These are phyloP conservation scores for Phylloscopus whistleri DNA, from an alignment of 2,113 vertebrate species.

Conservation along the genomic window DNA sequence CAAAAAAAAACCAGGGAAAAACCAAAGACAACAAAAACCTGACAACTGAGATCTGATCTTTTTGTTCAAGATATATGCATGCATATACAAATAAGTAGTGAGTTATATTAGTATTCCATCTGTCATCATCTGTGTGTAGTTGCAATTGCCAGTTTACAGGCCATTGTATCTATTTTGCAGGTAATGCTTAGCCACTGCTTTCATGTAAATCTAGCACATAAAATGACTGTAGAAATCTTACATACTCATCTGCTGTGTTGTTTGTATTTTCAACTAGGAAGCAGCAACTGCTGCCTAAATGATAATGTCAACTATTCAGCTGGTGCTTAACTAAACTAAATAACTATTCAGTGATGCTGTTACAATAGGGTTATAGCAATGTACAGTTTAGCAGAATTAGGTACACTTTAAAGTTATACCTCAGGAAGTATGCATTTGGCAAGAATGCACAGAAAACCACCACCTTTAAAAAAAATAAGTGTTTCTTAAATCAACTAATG, in stretches of 20 bases:
- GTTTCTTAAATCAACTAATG: background rate
- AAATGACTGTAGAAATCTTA: background rate
- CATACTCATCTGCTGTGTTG: background rate
- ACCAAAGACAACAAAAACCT: background rate
- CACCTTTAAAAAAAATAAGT: background rate
- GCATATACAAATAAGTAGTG: background rate
- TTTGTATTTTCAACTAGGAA: background rate
- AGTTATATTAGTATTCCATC: background rate
- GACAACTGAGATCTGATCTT: background rate
- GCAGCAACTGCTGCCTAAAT: background rate
- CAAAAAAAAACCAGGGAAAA: background rate
- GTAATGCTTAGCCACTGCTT: background rate
- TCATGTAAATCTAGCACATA: background rate
- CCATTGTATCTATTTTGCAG: background rate
- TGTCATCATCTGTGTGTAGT: background rate
- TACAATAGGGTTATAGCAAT: background rate
- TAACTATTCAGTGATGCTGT: background rate
- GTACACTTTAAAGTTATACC: background rate
- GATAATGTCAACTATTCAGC: background rate
- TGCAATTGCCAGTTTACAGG: background rate
- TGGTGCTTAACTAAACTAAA: background rate
- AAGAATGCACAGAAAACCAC: background rate
- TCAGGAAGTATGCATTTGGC: background rate
- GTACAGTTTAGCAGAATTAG: background rate
- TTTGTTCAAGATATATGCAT: background rate